These are phyloP conservation scores for Fratercula arctica DNA, from an alignment of 2,797 vertebrate genomes.

Conservation along the genomic window DNA sequence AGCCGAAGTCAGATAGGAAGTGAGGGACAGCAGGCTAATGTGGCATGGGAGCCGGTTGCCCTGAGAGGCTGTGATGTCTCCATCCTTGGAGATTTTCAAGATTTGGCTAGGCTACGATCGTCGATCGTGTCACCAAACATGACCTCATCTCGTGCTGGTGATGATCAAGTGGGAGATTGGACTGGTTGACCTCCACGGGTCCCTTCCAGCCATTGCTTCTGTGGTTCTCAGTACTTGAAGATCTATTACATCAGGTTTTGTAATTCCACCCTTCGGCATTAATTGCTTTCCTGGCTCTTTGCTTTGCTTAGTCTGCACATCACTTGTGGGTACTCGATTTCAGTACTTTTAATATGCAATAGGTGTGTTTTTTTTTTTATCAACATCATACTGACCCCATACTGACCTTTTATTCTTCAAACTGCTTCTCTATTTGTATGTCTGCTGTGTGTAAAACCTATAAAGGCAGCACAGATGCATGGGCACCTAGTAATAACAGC, in stretches of 20 bases:
- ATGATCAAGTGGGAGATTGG: neutral
- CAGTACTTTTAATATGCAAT: neutral
- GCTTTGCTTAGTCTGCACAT: neutral
- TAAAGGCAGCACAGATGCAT: neutral
- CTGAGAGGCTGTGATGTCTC: neutral
- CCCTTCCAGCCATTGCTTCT: neutral
- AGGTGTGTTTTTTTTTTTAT: neutral
- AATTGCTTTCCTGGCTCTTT: neutral
- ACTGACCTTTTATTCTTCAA: neutral
- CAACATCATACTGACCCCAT: neutral
- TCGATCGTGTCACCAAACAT: neutral
- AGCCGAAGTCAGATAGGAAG: neutral
- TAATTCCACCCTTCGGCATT: neutral
- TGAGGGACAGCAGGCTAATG: neutral
- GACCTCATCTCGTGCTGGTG: neutral
- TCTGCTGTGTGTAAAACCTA: neutral
- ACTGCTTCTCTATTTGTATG: neutral
- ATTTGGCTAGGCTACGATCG: neutral
- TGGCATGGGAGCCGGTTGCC: fast-evolving
- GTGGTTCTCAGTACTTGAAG: neutral
- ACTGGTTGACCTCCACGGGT: neutral
- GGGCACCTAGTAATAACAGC: neutral
- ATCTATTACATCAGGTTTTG: neutral
- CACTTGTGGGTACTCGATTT: neutral
- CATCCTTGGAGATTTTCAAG: neutral